A percentile compares a stretch with the other conserved stretches of the same genome.
Conservation (phyloP, 1,140 invertebrate species). For the Saccostrea echinata region DNA sequence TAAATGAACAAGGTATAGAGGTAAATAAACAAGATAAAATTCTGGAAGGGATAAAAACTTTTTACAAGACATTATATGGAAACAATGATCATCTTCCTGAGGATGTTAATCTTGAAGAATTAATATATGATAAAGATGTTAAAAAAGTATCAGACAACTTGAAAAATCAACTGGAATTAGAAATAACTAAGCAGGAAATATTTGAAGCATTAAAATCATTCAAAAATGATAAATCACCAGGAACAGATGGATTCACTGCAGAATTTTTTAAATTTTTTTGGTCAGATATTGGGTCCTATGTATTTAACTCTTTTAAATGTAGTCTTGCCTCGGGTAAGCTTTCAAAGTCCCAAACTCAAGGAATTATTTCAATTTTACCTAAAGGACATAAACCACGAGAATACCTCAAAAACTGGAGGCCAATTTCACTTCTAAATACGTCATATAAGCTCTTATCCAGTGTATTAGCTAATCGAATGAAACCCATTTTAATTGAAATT, state of each 20-base stretch:
- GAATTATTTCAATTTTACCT: conserved; percentile 51
- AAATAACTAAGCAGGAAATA: conserved; percentile 44
- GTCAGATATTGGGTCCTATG: conserved; percentile 13
- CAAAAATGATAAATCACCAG: conserved; percentile 53
- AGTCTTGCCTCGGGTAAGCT: conserved; percentile 19
- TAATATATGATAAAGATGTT: conserved; percentile 28
- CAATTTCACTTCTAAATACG: conserved; percentile 58
- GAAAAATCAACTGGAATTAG: background rate
- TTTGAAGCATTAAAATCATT: conserved; percentile 13
- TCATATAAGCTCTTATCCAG: conserved; percentile 3
- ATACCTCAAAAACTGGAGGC: conserved; percentile 53
- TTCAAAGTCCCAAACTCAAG: conserved; percentile 37
- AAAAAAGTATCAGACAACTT: conserved; percentile 20
- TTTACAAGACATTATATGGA: conserved; percentile 38
- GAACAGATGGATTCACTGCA: conserved; percentile 50
- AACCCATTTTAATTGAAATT: background rate
- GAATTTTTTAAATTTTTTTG: conserved; percentile 58
- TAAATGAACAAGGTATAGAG: conserved; percentile 38
- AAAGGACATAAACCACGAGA: conserved; percentile 46
- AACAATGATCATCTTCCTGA: background rate
- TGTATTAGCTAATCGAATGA: background rate
- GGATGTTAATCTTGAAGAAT: background rate
- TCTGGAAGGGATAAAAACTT: conserved; percentile 20
- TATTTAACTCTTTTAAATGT: conserved; percentile 28
- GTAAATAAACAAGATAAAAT: background rate